A percentile compares a stretch with the other conserved stretches of the same genome.
Evolutionary conservation across 2,797 vertebrate species (phyloP).

Genomic region (Schizopygopsis malacanthus): DNA sequence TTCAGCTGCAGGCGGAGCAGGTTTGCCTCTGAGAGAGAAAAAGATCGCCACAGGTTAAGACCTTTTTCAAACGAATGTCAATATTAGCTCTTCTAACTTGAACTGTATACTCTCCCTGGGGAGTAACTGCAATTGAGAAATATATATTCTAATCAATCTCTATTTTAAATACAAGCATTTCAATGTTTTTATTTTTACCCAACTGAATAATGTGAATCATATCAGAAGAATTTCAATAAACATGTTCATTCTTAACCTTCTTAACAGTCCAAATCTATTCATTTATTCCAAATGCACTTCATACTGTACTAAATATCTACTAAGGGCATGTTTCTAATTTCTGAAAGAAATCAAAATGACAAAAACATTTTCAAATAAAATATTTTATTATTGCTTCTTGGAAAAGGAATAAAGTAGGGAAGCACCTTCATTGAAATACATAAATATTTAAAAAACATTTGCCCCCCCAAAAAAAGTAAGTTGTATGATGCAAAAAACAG

Average conservation of each 20-base stretch:
- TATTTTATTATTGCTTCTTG: neutral
- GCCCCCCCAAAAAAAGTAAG: neutral
- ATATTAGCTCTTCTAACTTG: constrained; percentile 28
- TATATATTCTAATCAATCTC: neutral
- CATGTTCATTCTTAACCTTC: neutral
- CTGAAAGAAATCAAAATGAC: neutral
- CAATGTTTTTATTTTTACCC: neutral
- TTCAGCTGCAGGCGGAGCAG: constrained; percentile 77
- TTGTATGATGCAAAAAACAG: neutral
- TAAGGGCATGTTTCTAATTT: neutral
- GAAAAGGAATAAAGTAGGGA: neutral
- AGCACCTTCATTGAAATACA: neutral
- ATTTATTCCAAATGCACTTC: neutral
- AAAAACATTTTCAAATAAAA: neutral
- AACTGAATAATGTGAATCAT: constrained; percentile 52
- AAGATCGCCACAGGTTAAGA: neutral
- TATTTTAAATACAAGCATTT: constrained; percentile 12
- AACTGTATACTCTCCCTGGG: constrained; percentile 4
- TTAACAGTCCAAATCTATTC: neutral
- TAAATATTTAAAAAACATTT: too few relatives aligned
- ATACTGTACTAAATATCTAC: neutral
- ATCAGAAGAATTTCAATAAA: constrained; percentile 68
- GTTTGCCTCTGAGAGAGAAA: constrained; percentile 73
- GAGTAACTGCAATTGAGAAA: neutral
- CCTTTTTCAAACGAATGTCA: constrained; percentile 2